Evolutionary conservation across 2,797 vertebrate genomes (phyloP).

Genomic region (Nothura maculosa): DNA sequence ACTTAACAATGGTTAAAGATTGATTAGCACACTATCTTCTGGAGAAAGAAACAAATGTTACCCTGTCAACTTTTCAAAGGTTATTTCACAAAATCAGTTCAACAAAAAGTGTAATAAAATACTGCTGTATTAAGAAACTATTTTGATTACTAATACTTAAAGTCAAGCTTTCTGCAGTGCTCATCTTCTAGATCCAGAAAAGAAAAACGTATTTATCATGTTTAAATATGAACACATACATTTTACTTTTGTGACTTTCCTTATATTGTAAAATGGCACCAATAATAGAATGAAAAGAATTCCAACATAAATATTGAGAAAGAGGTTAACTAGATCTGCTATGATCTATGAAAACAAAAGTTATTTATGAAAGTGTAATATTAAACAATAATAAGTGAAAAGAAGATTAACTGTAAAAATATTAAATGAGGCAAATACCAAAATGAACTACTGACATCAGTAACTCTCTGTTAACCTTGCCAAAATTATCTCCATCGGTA

Average conservation of each 20-base stretch:
- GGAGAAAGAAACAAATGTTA: background rate
- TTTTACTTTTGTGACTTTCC: background rate
- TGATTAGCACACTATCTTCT: background rate
- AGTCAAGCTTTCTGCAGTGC: accelerated
- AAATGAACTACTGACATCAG: background rate
- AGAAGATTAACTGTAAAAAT: background rate
- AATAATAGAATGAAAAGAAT: background rate
- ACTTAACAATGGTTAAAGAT: background rate
- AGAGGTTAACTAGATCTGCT: background rate
- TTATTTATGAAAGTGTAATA: background rate
- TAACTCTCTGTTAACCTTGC: background rate
- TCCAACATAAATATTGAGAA: background rate
- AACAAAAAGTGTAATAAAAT: background rate
- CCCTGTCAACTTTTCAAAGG: background rate
- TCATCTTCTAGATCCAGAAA: background rate
- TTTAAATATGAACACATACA: background rate
- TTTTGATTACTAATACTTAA: background rate
- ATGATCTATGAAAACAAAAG: background rate
- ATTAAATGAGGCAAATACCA: background rate
- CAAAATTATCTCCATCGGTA: background rate
- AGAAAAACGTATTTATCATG: background rate
- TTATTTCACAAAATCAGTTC: background rate
- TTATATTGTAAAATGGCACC: background rate
- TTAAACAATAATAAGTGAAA: background rate
- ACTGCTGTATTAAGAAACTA: background rate